A percentile compares a stretch with the other conserved stretches of the same genome.
phyloP scores from a whole-genome alignment of 1,140 invertebrate species.

The Cydia pomonella region DNA sequence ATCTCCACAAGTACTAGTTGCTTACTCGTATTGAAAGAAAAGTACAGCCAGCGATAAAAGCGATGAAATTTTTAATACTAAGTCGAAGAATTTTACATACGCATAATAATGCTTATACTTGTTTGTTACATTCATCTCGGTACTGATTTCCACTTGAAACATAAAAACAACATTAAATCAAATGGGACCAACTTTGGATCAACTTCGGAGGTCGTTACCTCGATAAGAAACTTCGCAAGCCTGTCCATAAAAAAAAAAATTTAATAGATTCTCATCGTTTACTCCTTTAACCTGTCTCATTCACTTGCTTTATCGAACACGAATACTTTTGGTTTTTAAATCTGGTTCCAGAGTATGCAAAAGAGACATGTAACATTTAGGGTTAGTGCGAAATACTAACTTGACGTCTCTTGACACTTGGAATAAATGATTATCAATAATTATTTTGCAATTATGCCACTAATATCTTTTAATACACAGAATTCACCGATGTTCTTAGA shows the following conservation, averaged over 20 bases:
- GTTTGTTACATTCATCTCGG: background rate
- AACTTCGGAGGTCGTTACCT: conserved; percentile 17
- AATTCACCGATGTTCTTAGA: too few species aligned
- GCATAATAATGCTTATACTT: background rate
- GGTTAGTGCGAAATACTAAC: too few species aligned
- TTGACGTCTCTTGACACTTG: too few species aligned
- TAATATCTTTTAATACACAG: too few species aligned
- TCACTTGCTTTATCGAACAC: background rate
- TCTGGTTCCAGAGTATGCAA: background rate
- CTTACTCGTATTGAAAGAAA: too few species aligned
- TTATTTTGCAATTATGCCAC: too few species aligned
- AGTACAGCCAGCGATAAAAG: too few species aligned
- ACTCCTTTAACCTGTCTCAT: background rate
- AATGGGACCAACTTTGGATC: background rate
- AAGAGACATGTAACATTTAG: too few species aligned
- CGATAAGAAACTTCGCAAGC: conserved; percentile 10
- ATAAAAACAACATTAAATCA: conserved; percentile 8
- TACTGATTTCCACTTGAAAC: background rate
- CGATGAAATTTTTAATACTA: too few species aligned
- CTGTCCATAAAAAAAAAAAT: background rate
- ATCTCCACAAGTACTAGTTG: too few species aligned
- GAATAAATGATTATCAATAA: too few species aligned
- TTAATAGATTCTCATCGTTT: conserved; percentile 8
- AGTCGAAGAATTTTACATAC: too few species aligned
- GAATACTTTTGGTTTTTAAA: background rate